Percentiles rank a stretch among this genome's conserved stretches.
Conservation (phyloP, 2,113 vertebrate genomes). For the Pogona vitticeps region DNA sequence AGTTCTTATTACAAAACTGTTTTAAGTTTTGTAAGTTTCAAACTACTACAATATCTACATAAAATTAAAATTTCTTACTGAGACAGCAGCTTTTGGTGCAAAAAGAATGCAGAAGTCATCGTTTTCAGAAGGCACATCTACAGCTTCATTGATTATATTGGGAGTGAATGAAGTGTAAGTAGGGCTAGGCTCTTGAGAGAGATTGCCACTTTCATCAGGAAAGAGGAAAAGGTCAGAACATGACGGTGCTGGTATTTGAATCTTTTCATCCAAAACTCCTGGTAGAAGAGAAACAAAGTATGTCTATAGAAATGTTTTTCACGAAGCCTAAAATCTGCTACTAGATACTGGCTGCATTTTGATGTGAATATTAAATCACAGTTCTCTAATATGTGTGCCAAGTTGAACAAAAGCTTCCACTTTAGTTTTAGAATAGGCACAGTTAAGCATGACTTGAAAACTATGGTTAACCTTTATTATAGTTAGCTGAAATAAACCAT, state of each 20-base stretch:
- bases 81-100: slow-evolving; percentile 84
- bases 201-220: slow-evolving; percentile 93
- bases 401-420: not conserved
- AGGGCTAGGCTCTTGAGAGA: slow-evolving; percentile 85
- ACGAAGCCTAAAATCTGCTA: not conserved
- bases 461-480: not conserved
- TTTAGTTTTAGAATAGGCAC: not conserved
- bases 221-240: slow-evolving; percentile 97
- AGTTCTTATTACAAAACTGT: not conserved
- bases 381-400: not conserved
- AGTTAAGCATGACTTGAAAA: not conserved
- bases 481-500: not conserved
- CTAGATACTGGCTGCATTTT: not conserved
- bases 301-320: slow-evolving; percentile 30
- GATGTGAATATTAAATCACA: not conserved
- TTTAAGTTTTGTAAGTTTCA: not conserved
- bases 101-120: slow-evolving; percentile 98
- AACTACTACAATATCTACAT: not conserved
- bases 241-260: slow-evolving; percentile 80
- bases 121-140: slow-evolving; percentile 79
- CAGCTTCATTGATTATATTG: slow-evolving; percentile 83
- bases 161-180: slow-evolving; percentile 82
- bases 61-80: slow-evolving; percentile 74
- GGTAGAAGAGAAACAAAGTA: not conserved
- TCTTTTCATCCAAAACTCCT: slow-evolving; percentile 83